Evolutionary conservation across 1,140 invertebrate genomes (phyloP), one percentile per base, ranked within the genome.

Genomic region (Cyclargus thomasi): DNA sequence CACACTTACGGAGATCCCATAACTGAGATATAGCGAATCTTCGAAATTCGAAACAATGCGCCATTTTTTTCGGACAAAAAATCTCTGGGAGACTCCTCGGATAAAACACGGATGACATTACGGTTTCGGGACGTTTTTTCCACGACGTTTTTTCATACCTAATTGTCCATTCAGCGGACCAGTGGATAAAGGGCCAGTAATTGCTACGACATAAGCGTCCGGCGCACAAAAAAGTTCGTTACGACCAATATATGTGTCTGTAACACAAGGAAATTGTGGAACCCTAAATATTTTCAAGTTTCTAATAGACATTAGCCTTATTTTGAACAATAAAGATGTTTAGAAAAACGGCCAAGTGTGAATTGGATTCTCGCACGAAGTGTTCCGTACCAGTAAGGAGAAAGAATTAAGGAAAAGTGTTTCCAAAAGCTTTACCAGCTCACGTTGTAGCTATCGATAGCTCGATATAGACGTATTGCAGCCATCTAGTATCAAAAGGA

Each of bases 11-110:
- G 66, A 64, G 78, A 75, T 77, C 73, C 75, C 22, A 77, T 82
- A 85, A 85, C 79, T 79, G 77, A 81, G 82, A 88, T 88, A 85
- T 86, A 85, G 73, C 77, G 79, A 75, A 70, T 70, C 69, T 29
- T 57, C 75, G 77, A 75, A 80, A 83, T 86, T 86, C 81, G 65
- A 74, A 76, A 85, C 80, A 85, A 86, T 86, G 84, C 76, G 23
- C 17, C 22, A 63, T 62, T 79, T 82, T 82, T 80, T 78, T 36
- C 71, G 73, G 67, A 66, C 68, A 70, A 76, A 73, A 76, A 74
- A 53, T 70, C 68, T 75, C 68, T 66, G 67, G 72, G 66, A 55
- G 22, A 55, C 20, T 23, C 16, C 10, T 29, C 10, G 53, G 16
- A 57, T 65, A 65, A 57, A 65, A 65, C 22, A 57, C 23, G 53